A percentile compares a stretch with the other conserved stretches of the same genome.
These are phyloP conservation scores for Ecdyonurus torrentis DNA, from an alignment of 2,888 invertebrate species.

Conservation along the genomic window DNA sequence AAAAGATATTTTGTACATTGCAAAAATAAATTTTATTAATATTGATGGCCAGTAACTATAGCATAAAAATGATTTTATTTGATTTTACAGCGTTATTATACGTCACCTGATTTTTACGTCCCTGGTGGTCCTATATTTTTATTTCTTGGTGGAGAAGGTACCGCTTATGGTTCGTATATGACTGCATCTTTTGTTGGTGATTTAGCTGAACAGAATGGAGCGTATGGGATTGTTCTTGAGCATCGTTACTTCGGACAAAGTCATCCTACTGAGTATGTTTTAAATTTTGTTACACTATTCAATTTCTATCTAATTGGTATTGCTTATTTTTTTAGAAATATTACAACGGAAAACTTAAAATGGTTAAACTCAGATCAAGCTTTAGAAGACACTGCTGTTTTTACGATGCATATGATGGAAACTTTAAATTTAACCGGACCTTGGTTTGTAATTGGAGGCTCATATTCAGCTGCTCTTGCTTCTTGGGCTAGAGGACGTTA, in stretches of 20 bases:
- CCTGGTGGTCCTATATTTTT: slow-evolving; percentile 33
- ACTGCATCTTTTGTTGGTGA: slow-evolving; percentile 27
- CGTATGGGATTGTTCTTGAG: slow-evolving; percentile 29
- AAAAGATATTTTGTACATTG: too few species aligned
- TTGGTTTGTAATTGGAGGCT: slow-evolving; percentile 36
- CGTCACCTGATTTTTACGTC: slow-evolving; percentile 27
- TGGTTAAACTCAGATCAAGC: slow-evolving; percentile 31
- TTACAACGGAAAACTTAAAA: slow-evolving; percentile 23
- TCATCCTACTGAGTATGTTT: slow-evolving; percentile 28
- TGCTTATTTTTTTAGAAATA: slow-evolving; percentile 21
- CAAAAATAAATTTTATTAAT: too few species aligned
- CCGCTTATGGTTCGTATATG: slow-evolving; percentile 21
- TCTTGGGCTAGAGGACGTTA: slow-evolving; percentile 39
- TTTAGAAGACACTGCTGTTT: slow-evolving; percentile 29
- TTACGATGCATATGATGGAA: slow-evolving; percentile 23
- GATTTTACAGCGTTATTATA: slow-evolving; percentile 32
- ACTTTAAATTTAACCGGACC: slow-evolving; percentile 13
- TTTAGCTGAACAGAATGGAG: slow-evolving; percentile 23
- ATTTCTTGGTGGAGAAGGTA: slow-evolving; percentile 34
- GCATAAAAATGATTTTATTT: too few species aligned
- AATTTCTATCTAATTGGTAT: neutral
- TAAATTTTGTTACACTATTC: too few species aligned
- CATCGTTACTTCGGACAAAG: slow-evolving; percentile 35
- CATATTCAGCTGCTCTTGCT: slow-evolving; percentile 41
- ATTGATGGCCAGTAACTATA: too few species aligned